Evolutionary conservation across 2,797 vertebrate species (phyloP).

Genomic region (Neostethus bicornis): DNA sequence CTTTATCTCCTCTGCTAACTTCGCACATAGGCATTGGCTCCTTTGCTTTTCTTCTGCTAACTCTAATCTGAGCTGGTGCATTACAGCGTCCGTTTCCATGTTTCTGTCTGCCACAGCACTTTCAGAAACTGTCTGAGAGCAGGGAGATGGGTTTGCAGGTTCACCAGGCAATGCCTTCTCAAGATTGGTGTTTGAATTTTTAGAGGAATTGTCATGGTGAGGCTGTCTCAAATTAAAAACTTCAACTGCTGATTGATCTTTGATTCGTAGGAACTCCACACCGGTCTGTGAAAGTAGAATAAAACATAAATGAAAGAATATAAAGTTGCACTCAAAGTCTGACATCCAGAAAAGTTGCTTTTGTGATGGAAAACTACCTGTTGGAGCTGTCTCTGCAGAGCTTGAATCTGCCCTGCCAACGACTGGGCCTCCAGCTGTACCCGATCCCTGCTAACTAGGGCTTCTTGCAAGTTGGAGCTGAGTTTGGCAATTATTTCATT

Average conservation of each 20-base stretch:
- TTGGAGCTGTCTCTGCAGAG: conserved; percentile 83
- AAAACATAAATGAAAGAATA: conserved; percentile 5
- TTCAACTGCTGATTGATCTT: conserved; percentile 65
- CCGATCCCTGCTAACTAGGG: conserved; percentile 76
- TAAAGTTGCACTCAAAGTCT: neutral
- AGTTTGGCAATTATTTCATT: conserved; percentile 84
- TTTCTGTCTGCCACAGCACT: conserved; percentile 44
- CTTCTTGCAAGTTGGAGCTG: conserved; percentile 81
- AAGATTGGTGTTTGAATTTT: conserved; percentile 53
- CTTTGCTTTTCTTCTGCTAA: conserved; percentile 72
- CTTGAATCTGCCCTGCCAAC: conserved; percentile 79
- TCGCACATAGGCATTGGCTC: conserved; percentile 45
- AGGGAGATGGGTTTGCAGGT: conserved; percentile 44
- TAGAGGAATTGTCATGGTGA: conserved; percentile 39
- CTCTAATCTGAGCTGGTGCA: conserved; percentile 67
- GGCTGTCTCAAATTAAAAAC: conserved; percentile 47
- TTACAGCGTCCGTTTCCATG: conserved; percentile 31
- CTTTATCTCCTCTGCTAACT: conserved; percentile 59
- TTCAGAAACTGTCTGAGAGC: conserved; percentile 45
- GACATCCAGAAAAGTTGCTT: neutral
- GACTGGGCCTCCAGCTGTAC: conserved; percentile 80
- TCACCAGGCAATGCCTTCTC: conserved; percentile 58
- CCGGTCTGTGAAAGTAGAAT: conserved; percentile 71
- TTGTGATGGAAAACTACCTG: conserved; percentile 71
- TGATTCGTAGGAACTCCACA: conserved; percentile 76